These are phyloP conservation scores for Napeogenes sylphis DNA, from an alignment of 2,888 invertebrate genomes.

Conservation along the genomic window DNA sequence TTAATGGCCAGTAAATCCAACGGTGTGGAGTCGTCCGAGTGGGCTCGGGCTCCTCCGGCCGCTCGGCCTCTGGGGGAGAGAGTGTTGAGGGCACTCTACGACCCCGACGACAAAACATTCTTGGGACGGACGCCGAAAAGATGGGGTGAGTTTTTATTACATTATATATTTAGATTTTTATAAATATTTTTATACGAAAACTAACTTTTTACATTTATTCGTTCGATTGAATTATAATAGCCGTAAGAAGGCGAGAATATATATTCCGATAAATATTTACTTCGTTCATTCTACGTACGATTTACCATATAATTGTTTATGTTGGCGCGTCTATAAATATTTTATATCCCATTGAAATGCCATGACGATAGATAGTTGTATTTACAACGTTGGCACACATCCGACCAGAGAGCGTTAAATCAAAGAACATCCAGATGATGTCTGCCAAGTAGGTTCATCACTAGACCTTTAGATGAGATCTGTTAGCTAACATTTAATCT, in stretches of 20 bases:
- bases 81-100: slow-evolving; percentile 52
- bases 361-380: slow-evolving; percentile 4
- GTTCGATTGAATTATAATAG: background rate
- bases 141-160: slow-evolving; percentile 59
- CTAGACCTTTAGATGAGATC: no score
- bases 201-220: no score
- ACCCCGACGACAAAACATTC: slow-evolving; percentile 62
- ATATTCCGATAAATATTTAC: slow-evolving; percentile 1
- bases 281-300: background rate
- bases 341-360: slow-evolving; percentile 28
- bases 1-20: slow-evolving; percentile 56
- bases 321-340: slow-evolving; percentile 24
- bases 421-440: background rate
- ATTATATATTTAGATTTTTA: no score
- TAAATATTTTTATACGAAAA: no score
- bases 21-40: slow-evolving; percentile 53
- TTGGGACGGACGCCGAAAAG: slow-evolving; percentile 64
- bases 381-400: slow-evolving; percentile 20
- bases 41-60: slow-evolving; percentile 60
- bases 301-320: slow-evolving; percentile 23
- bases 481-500: no score
- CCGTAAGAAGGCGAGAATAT: background rate
- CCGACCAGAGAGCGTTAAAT: background rate
- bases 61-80: slow-evolving; percentile 46
- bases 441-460: slow-evolving; percentile 5